A percentile compares a stretch with the other conserved stretches of the same genome.
Evolutionary conservation across 2,888 invertebrate genomes (phyloP).

Genomic region (Melieria picta): DNA sequence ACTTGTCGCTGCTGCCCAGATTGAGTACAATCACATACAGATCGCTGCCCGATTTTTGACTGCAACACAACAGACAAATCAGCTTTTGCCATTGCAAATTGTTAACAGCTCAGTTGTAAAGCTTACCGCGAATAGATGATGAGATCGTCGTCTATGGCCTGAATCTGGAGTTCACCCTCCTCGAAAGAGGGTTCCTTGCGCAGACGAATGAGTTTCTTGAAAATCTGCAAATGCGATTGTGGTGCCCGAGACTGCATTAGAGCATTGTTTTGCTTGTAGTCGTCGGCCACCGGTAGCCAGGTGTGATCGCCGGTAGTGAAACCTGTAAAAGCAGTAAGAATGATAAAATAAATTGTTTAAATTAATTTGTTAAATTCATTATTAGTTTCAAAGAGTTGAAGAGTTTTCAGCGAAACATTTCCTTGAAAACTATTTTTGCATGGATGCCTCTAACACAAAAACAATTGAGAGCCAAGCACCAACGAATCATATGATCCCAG

Average conservation of each 20-base stretch:
- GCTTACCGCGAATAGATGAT: conserved; percentile 59
- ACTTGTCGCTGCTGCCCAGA: conserved; percentile 66
- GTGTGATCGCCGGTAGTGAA: conserved; percentile 65
- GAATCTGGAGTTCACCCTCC: conserved; percentile 52
- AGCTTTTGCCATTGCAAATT: neutral
- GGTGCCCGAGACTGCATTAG: conserved; percentile 67
- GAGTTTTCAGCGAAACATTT: neutral
- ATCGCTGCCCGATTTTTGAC: conserved; percentile 55
- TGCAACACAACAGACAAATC: conserved; percentile 31
- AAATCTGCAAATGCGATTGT: conserved; percentile 74
- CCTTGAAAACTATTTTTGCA: neutral
- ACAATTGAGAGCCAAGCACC: too few species aligned
- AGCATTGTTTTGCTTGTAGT: conserved; percentile 72
- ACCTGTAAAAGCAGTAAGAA: conserved; percentile 43
- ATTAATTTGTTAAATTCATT: too few species aligned
- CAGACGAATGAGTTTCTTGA: conserved; percentile 70
- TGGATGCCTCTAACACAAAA: too few species aligned
- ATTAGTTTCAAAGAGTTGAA: neutral
- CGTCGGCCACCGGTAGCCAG: conserved; percentile 76
- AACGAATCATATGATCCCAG: too few species aligned
- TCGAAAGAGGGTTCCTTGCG: conserved; percentile 67
- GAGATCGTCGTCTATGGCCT: conserved; percentile 56
- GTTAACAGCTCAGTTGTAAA: neutral
- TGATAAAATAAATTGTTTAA: too few species aligned
- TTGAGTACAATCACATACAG: conserved; percentile 68